phyloP scores from a whole-genome alignment of 2,888 invertebrate species.

The Fragum whitleyi region DNA sequence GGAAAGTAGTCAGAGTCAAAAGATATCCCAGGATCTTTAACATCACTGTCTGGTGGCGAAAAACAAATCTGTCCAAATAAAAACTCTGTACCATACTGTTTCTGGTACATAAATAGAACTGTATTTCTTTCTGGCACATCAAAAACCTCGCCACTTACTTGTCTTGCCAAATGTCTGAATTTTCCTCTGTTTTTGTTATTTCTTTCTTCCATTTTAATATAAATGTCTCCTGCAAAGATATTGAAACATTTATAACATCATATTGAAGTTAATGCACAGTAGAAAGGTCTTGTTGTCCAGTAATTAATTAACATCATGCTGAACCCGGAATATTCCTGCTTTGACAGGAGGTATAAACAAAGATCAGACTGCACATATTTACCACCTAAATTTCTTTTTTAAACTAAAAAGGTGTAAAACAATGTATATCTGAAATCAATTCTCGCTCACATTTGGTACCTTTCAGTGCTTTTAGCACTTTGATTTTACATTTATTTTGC shows the following conservation, averaged over 20 bases:
- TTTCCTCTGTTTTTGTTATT: constrained; percentile 55
- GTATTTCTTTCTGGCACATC: constrained; percentile 72
- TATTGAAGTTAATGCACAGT: too few relatives aligned
- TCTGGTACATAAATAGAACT: constrained; percentile 66
- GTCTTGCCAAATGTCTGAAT: constrained; percentile 71
- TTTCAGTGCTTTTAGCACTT: too few relatives aligned
- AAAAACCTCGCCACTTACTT: constrained; percentile 71
- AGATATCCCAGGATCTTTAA: constrained; percentile 42
- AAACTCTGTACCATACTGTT: constrained; percentile 33
- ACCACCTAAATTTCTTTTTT: too few relatives aligned
- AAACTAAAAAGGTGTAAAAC: too few relatives aligned
- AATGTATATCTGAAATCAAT: too few relatives aligned
- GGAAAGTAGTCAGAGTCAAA: constrained; percentile 69
- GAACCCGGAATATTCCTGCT: too few relatives aligned
- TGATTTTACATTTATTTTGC: too few relatives aligned
- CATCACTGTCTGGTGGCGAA: constrained; percentile 44
- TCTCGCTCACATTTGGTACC: too few relatives aligned
- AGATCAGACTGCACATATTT: too few relatives aligned
- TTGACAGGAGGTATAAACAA: too few relatives aligned
- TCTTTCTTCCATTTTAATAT: constrained; percentile 35
- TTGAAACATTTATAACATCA: neutral
- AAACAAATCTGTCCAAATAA: constrained; percentile 67
- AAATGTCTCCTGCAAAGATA: constrained; percentile 46
- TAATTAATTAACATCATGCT: too few relatives aligned
- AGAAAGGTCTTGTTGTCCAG: too few relatives aligned